Conservation (phyloP, 2,888 invertebrate genomes). For the Chaitophorus viminalis region DNA sequence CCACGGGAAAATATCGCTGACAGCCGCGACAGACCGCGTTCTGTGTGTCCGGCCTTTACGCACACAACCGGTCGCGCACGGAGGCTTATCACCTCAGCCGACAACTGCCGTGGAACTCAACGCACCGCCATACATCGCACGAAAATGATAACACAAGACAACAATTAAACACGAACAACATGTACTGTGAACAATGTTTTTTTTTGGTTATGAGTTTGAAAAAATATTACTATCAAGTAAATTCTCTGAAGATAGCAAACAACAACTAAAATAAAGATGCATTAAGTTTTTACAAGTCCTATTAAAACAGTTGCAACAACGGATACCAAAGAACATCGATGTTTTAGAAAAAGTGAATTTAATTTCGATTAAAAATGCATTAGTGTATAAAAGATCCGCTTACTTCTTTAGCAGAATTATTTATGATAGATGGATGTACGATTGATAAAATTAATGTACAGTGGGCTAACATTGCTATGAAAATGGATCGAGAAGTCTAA, state of each 20-base stretch:
- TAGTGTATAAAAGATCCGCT: conserved; percentile 13
- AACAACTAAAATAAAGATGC: conserved; percentile 3
- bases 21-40: no score
- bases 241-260: neutral
- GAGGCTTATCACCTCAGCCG: no score
- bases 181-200: neutral
- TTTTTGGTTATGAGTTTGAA: conserved; percentile 6
- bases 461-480: neutral
- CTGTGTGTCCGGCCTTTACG: no score
- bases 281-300: conserved; percentile 10
- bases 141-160: no score
- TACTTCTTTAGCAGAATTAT: conserved; percentile 15
- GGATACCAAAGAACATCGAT: conserved; percentile 5
- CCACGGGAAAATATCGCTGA: no score
- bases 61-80: no score
- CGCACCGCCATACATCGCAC: no score
- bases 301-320: conserved; percentile 9
- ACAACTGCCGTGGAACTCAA: no score
- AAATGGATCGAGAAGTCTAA: conserved; percentile 26
- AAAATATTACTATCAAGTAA: neutral
- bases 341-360: conserved; percentile 18
- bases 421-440: conserved; percentile 7
- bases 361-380: conserved; percentile 22
- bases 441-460: conserved; percentile 11
- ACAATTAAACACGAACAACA: no score